Percentiles rank a stretch among this genome's conserved stretches.
phyloP scores from a whole-genome alignment of 1,140 invertebrate species.

The Cheumatopsyche charites region DNA sequence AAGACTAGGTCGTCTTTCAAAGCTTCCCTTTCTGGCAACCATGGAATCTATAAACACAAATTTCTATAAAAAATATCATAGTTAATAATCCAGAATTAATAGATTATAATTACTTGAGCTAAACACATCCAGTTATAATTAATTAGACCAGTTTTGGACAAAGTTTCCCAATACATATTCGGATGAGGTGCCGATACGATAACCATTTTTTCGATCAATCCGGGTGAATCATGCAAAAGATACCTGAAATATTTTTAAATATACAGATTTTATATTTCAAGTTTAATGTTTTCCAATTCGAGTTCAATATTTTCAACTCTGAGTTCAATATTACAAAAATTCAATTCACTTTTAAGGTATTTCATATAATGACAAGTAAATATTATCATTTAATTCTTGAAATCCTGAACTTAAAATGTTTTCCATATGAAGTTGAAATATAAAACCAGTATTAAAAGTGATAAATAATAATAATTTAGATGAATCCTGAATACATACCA shows the following conservation, averaged over 20 bases:
- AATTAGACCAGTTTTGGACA: constrained; percentile 61
- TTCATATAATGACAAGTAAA: not conserved
- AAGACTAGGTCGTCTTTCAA: constrained; percentile 67
- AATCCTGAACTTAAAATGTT: too few relatives aligned
- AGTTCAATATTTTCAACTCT: too few relatives aligned
- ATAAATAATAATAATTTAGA: not conserved
- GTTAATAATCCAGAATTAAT: not conserved
- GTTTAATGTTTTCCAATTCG: too few relatives aligned
- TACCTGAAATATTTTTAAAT: constrained; percentile 46
- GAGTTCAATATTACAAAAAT: too few relatives aligned
- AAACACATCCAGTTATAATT: constrained; percentile 76
- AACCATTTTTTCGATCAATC: constrained; percentile 75
- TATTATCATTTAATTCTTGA: not conserved
- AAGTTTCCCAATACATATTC: constrained; percentile 67
- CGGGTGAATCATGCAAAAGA: constrained; percentile 68
- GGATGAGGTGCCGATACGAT: constrained; percentile 79
- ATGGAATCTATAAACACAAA: constrained; percentile 67
- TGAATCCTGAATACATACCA: constrained; percentile 61
- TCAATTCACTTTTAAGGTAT: too few relatives aligned
- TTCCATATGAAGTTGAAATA: too few relatives aligned
- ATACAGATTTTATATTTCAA: constrained; percentile 1
- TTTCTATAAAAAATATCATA: too few relatives aligned
- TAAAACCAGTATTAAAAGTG: too few relatives aligned
- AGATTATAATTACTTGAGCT: constrained; percentile 60
- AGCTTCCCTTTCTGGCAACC: constrained; percentile 71